Base-by-base conservation (phyloP, 2,888 invertebrate species). In the Epistrophe grossulariae region DNA sequence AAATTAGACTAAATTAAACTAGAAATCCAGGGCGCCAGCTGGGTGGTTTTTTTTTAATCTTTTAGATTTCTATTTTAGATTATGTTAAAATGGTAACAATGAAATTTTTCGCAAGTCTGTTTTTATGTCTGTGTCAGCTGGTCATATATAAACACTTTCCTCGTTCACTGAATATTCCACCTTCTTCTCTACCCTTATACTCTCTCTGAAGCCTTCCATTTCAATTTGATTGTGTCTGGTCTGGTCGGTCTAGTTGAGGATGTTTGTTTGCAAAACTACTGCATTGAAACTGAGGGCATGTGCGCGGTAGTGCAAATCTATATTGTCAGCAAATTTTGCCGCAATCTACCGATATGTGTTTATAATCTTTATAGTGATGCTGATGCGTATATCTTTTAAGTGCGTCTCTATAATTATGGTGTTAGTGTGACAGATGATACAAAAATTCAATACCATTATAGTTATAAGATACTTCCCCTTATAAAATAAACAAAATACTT, bases 141-240 rank as follows among this genome's bases (percentile, higher is more conserved):
- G 15, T 68, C 38, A 24, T 48, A 50, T 43, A 50, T 35, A 40
- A 40, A 68, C 73, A 43, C 50, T 68, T 80, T 68, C 72, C 28
- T 13, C 10, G 11, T 43, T 38, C 9, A 17, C 9, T 48, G 10
- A 19, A 19, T n/a, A 40, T n/a, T 31, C 31, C 66, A 24, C 8
- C 17, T 13, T 40, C 9, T 4, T 11, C 2, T 8, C 45, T 9
- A 8, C 45, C 45, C 15, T 8, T 45, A 43, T 15, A 43, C 15
- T 15, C 15, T 59, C 48, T 17, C 1, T 24, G 59, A 43, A 40
- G 11, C 35, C 64, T 64, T 72, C 72, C 71, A 59, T 82, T 77
- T 72, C 24, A 82, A 52, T 68, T 82, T 19, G 17, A 77, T 77
- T 82, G 78, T 82, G 66, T 82, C 82, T 48, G 45, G 45, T 82